Conservation (phyloP, 2,797 vertebrate genomes). For the Cephalopachus bancanus region DNA sequence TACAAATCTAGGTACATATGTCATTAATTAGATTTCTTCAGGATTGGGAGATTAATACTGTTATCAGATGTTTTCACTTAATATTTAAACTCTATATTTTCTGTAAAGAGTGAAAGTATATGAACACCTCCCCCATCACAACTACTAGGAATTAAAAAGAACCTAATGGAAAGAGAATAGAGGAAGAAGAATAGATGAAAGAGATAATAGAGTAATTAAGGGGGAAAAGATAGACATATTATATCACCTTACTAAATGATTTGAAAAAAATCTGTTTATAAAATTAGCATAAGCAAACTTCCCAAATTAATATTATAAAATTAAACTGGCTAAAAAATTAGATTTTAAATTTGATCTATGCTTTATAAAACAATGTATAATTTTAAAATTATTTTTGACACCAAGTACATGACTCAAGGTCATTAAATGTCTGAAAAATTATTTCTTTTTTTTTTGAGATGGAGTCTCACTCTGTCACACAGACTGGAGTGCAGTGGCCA, state of each 20-base stretch:
- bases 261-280: neutral
- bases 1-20: neutral
- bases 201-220: neutral
- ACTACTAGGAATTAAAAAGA: neutral
- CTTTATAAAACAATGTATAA: neutral
- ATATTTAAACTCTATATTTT: neutral
- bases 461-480: no score
- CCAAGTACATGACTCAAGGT: neutral
- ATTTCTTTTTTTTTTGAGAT: neutral
- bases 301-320: neutral
- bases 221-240: neutral
- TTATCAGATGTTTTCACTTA: neutral
- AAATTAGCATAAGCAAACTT: neutral
- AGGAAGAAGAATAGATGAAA: neutral
- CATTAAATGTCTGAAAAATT: neutral
- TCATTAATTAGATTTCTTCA: neutral
- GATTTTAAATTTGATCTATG: neutral
- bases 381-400: neutral
- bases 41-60: neutral
- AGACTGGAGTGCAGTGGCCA: no score
- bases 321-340: neutral
- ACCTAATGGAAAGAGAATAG: neutral
- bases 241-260: neutral
- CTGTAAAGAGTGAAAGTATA: neutral
- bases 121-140: rapidly evolving